A percentile compares a stretch with the other conserved stretches of the same genome.
These are phyloP conservation scores for Hippocampus abdominalis DNA, from an alignment of 2,113 vertebrate species.

Conservation along the genomic window DNA sequence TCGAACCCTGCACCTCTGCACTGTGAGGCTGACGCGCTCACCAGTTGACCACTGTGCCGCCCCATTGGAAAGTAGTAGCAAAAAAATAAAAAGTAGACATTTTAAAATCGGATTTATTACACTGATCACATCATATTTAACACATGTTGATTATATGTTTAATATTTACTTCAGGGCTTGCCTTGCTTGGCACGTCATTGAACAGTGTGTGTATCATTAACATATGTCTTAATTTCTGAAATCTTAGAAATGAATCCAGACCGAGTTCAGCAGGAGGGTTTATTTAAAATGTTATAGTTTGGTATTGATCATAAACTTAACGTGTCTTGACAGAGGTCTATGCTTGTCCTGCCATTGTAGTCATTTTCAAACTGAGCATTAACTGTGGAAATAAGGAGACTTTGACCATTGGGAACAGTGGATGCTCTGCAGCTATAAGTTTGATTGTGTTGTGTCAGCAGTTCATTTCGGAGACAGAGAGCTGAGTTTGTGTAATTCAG, in stretches of 20 bases:
- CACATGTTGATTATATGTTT: no score
- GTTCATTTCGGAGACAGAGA: slow-evolving; percentile 51
- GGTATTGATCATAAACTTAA: neutral
- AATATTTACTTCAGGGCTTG: neutral
- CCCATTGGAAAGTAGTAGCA: no score
- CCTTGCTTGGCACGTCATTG: neutral
- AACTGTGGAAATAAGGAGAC: slow-evolving; percentile 14
- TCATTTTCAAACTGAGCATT: neutral
- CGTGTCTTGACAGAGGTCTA: no score
- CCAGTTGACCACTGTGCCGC: no score
- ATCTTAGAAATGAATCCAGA: neutral
- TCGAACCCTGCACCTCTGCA: no score
- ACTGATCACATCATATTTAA: no score
- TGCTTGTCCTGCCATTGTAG: neutral
- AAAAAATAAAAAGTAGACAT: no score
- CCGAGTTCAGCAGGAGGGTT: neutral
- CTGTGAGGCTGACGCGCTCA: no score
- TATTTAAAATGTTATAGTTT: neutral
- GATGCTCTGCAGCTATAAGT: slow-evolving; percentile 36
- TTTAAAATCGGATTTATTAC: no score
- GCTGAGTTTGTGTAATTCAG: slow-evolving; percentile 64
- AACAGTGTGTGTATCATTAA: neutral
- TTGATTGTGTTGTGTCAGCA: slow-evolving; percentile 53
- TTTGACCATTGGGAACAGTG: slow-evolving; percentile 19
- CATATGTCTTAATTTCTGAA: neutral